Base-by-base conservation (phyloP, 1,140 invertebrate species). In the Latrodectus geometricus region DNA sequence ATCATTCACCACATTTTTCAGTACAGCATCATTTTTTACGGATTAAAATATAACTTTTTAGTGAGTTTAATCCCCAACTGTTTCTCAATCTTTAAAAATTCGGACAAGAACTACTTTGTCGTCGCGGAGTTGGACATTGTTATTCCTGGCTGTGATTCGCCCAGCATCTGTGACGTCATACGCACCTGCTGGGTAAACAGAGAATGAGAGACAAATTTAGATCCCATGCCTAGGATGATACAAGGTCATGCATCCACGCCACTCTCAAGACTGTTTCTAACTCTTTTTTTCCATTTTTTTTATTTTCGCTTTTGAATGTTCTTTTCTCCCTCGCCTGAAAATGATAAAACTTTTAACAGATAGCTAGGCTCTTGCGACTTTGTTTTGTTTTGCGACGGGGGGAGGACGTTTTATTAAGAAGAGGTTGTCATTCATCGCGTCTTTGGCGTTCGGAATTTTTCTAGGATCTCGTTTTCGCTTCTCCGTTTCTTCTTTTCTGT, bases 121-220 rank as follows among this genome's bases (percentile, higher is more conserved):
- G 75, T 48, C 83, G 83, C 83, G 83, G 73, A 85, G 8, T 73
- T 50, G 20, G 65, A 14, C 83, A 17, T 76, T 85, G 83, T 85
- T 85, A 72, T 85, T 77, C 49, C 17, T 69, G 52, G 74, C 74
- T 54, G 83, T 21, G 73, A 68, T 85, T 70, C 50, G 83, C 15
- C 66, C 65, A 50, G 65, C 74, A 76, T 77, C 12, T 77, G 83
- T 85, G 83, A 85, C 83, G 83, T 85, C 83, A 85, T 65, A 54
- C 83, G 83, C 83, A 85, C 83, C 83, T 85, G 83, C 83, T 85
- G 83, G 73, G 75, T 85, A 85, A 85, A 85, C 83, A 85, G 83
- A 85, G 83, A 85, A 85, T 54, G 74, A 85, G 83, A 85, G 83
- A 85, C 83, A 85, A 85, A 78, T 85, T 85, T 85, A 85, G 83